Evolutionary conservation across 2,888 invertebrate genomes (phyloP), one percentile per base, ranked within the genome.

Genomic region (Drosophila algonquin): DNA sequence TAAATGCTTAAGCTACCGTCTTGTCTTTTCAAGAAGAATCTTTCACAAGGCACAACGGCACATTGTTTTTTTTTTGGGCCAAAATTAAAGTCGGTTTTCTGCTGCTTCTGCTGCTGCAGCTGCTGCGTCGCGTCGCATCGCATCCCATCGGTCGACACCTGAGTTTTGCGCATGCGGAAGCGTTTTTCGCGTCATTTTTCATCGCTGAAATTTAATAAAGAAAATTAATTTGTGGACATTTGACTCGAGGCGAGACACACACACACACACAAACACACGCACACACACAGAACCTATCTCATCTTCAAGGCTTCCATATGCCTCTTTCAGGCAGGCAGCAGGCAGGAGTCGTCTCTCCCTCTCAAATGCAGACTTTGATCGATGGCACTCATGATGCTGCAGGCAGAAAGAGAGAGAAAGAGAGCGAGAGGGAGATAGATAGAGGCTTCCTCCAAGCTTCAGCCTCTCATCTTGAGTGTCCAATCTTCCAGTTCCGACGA

Each of bases 211-310:
- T 85, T 87, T 87, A 87, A 87, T 87, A 87, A 87, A 87, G 84
- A 87, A 87, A 87, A 87, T 87, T 87, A 87, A 87, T 87, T 87
- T 87, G 86, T 87, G 87, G 86, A 87, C 86, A 87, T 87, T 87
- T 87, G 87, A 87, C 88, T 87, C 79, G 81, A 76, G 86, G 86
- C 86, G 76, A 85, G 80, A 80, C 79, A 76, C 79, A 77, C 73
- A 68, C 5, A 5, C 14, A 35, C 79, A 76, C 79, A 77, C 73
- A 65, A 4, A 5, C 14, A 40, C 35, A 50, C 32, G 69, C 45
- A 69, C 48, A 56, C 48, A 45, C 50, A 45, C 24, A n/a, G 35
- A 51, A 53, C 5, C 40, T 24, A 24, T 24, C 24, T 35, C 48
- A 21, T 53, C 32, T 59, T 47, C 46, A 30, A 53, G 56, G 50